phyloP scores from a whole-genome alignment of 2,888 invertebrate genomes.

The Drosophila helvetica region DNA sequence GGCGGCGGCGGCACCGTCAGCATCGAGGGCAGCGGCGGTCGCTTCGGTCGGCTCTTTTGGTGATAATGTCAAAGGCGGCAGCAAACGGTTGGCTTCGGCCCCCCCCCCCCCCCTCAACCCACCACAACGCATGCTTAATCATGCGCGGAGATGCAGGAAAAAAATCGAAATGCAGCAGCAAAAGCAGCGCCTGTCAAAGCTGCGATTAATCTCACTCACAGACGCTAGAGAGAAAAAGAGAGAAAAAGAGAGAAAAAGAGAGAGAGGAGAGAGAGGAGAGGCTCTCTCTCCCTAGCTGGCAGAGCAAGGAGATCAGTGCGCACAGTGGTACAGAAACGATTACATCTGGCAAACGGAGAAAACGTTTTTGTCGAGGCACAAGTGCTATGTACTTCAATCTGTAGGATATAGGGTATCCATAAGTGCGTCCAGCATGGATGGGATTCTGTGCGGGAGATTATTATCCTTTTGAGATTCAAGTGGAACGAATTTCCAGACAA shows the following conservation, averaged over 20 bases:
- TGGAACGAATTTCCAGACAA: too few relatives aligned
- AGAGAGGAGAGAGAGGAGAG: conserved; percentile 17
- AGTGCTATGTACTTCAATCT: too few relatives aligned
- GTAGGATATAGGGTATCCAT: too few relatives aligned
- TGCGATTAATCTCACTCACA: conserved; percentile 82
- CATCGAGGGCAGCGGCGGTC: conserved; percentile 24
- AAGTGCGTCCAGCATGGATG: too few relatives aligned
- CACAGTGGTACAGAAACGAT: not conserved
- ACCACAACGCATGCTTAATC: conserved; percentile 59
- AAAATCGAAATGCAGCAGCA: conserved; percentile 61
- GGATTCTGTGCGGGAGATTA: too few relatives aligned
- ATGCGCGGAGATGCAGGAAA: conserved; percentile 34
- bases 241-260: conserved; percentile 28
- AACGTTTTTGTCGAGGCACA: too few relatives aligned
- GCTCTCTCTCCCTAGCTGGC: not conserved
- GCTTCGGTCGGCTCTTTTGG: conserved; percentile 41
- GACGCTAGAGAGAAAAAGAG: conserved; percentile 32
- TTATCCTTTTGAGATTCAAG: too few relatives aligned
- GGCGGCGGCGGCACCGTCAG: conserved; percentile 2
- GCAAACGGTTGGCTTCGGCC: conserved; percentile 18
- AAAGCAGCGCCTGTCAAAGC: conserved; percentile 77
- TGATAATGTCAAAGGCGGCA: conserved; percentile 72
- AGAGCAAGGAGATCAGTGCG: conserved; percentile 28
- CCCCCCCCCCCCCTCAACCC: conserved; percentile 7
- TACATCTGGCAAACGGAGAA: not conserved